A percentile compares a stretch with the other conserved stretches of the same genome.
These are phyloP conservation scores for Centropyge bicolor DNA, from an alignment of 2,797 vertebrate species.

Conservation along the genomic window DNA sequence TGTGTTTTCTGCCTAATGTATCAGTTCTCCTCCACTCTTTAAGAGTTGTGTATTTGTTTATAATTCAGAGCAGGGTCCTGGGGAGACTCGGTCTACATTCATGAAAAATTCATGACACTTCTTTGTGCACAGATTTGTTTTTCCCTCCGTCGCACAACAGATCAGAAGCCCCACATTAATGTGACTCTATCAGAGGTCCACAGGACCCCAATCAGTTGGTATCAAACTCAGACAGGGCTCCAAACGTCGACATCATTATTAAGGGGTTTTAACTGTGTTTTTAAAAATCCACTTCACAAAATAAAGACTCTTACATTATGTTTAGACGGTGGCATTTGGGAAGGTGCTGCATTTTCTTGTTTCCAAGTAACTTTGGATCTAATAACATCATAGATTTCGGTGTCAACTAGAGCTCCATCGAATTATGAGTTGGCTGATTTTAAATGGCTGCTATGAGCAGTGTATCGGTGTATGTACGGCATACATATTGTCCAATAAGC, in stretches of 20 bases:
- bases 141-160: slow-evolving; percentile 62
- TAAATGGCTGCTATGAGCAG: too few species aligned
- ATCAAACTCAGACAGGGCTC: slow-evolving; percentile 5
- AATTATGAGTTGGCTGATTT: too few species aligned
- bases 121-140: slow-evolving; percentile 75
- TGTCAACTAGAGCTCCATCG: background rate
- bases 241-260: slow-evolving; percentile 8
- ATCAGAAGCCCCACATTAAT: slow-evolving; percentile 45
- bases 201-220: slow-evolving; percentile 30
- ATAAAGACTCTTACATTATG: slow-evolving; percentile 25
- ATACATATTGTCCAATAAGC: too few species aligned
- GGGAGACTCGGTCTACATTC: slow-evolving; percentile 62
- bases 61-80: slow-evolving; percentile 70
- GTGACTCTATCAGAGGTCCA: slow-evolving; percentile 45
- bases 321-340: background rate
- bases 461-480: too few species aligned
- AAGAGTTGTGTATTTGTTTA: slow-evolving; percentile 66
- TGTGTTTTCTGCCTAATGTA: slow-evolving; percentile 54
- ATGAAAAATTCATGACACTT: slow-evolving; percentile 83
- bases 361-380: slow-evolving; percentile 22
- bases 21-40: slow-evolving; percentile 47
- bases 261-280: background rate
- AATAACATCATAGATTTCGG: slow-evolving; percentile 53
- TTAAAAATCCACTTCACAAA: background rate
- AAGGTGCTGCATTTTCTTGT: slow-evolving; percentile 37